These are phyloP conservation scores for Eriosoma lanigerum DNA, from an alignment of 1,140 invertebrate species.

Conservation along the genomic window DNA sequence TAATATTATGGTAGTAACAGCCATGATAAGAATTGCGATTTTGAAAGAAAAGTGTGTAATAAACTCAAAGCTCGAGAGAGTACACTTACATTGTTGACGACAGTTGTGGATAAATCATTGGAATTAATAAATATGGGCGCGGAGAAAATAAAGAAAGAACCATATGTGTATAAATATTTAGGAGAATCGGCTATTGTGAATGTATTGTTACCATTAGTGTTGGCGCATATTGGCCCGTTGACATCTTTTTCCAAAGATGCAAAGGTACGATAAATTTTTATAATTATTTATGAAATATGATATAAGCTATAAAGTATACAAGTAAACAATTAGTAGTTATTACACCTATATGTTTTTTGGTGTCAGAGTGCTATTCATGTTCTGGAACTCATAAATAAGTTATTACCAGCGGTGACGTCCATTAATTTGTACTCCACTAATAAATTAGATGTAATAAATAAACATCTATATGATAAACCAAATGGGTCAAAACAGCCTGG, in stretches of 20 bases:
- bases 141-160: constrained; percentile 62
- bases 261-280: constrained; percentile 63
- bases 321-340: too few relatives aligned
- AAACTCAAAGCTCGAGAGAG: constrained; percentile 74
- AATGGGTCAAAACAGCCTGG: constrained; percentile 13
- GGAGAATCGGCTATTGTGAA: constrained; percentile 68
- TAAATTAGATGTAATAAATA: constrained; percentile 53
- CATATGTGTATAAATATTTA: constrained; percentile 55
- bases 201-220: constrained; percentile 74
- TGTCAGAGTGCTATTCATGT: constrained; percentile 84
- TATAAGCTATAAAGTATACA: not conserved
- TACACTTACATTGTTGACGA: constrained; percentile 70
- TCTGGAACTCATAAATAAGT: constrained; percentile 83
- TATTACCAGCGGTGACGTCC: constrained; percentile 84
- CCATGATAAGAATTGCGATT: constrained; percentile 43
- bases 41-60: constrained; percentile 56
- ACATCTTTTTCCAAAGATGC: constrained; percentile 72
- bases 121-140: constrained; percentile 72
- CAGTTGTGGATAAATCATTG: constrained; percentile 72
- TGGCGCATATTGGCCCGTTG: constrained; percentile 79
- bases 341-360: too few relatives aligned
- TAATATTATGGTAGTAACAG: constrained; percentile 61
- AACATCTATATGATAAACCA: constrained; percentile 20
- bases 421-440: constrained; percentile 70
- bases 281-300: not conserved